Base-by-base conservation (phyloP, 2,888 invertebrate species). In the Ochropleura plecta region DNA sequence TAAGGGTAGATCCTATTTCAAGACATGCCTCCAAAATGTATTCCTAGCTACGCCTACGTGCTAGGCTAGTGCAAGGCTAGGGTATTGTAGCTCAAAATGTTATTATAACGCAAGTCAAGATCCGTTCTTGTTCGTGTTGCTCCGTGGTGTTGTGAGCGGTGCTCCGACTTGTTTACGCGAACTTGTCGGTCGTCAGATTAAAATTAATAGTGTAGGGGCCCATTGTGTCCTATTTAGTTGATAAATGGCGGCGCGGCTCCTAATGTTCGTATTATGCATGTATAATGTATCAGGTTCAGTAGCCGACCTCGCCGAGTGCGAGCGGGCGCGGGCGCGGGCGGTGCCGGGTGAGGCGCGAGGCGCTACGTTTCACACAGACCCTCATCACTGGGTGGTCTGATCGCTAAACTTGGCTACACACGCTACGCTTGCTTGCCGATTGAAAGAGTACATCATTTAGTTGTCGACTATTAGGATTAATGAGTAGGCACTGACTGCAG, bases 171-270 rank as follows among this genome's bases (percentile, higher is more conserved):
- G 78, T 81, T 76, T 77, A 85, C 81, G 85, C 65, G 60, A 87
- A 75, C 79, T 75, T 73, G 83, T 72, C 83, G 71, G 49, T 75
- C 73, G 78, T 66, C 83, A 83, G 78, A 86, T 87, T 87, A 79
- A 77, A 86, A 86, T 86, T 62, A 86, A 86, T 86, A 86, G 86
- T 86, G 78, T 75, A 76, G 78, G 76, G 83, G 78, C 70, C 86
- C 78, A 86, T 83, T 86, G 86, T 83, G 84, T 77, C 86, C 86
- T 87, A 87, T 85, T 86, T 87, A 83, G 78, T 83, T 86, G 88
- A 86, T 87, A 81, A 79, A 86, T 83, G 84, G 71, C 68, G 62
- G 70, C 73, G 86, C 78, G 76, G 72, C 77, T 71, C 69, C 75
- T 75, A 79, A 78, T 73, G 82, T 59, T 76, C 71, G 63, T 74